Percentiles rank a stretch among this genome's conserved stretches.
phyloP scores from a whole-genome alignment of 2,797 vertebrate genomes.

The Tinamus major region DNA sequence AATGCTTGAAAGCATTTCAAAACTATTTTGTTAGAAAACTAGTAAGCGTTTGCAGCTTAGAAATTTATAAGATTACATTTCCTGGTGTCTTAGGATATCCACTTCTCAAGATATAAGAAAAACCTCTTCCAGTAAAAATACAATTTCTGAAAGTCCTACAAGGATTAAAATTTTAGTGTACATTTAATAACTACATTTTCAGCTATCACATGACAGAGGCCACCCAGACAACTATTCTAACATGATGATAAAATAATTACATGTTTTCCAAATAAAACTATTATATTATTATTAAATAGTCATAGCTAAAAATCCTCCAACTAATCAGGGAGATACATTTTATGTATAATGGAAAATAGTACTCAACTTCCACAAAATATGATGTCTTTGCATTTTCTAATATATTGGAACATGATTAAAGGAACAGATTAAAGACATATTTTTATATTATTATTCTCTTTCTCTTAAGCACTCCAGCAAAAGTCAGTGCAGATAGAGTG shows the following conservation, averaged over 20 bases:
- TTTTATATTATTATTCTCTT: not conserved
- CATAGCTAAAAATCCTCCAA: not conserved
- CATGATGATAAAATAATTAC: not conserved
- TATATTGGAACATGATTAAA: not conserved
- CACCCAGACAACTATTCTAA: not conserved
- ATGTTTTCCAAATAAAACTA: not conserved
- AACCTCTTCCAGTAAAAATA: not conserved
- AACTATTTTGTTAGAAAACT: constrained; percentile 45
- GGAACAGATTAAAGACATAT: not conserved
- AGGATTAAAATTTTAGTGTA: not conserved
- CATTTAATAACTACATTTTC: not conserved
- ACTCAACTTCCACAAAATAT: not conserved
- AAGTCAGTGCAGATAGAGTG: not conserved
- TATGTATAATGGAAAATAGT: not conserved
- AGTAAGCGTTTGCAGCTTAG: not conserved
- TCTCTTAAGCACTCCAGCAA: not conserved
- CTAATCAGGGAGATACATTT: not conserved
- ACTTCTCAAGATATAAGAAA: not conserved
- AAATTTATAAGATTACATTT: not conserved
- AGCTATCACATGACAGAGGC: not conserved
- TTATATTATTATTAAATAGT: not conserved
- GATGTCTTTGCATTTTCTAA: not conserved
- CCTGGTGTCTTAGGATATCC: not conserved
- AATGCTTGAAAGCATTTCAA: constrained; percentile 41
- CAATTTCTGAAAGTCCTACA: not conserved